phyloP scores from a whole-genome alignment of 2,113 vertebrate species.

The Orientallactaga bullata region DNA sequence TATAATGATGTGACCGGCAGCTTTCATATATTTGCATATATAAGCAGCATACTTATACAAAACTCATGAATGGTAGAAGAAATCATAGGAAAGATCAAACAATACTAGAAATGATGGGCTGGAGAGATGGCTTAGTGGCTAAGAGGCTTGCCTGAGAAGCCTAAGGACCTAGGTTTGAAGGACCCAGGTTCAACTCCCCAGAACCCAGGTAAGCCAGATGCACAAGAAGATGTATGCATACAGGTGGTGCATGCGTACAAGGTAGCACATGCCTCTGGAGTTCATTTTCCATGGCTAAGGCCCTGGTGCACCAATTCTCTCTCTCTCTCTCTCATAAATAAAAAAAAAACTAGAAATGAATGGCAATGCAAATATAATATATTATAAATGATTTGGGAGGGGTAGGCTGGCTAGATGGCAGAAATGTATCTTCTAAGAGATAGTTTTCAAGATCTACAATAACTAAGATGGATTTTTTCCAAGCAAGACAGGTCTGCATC shows the following conservation, averaged over 20 bases:
- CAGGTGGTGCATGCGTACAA: too few relatives aligned
- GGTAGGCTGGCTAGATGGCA: not conserved
- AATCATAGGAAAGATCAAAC: not conserved
- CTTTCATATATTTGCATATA: conserved; percentile 1
- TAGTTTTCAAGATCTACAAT: not conserved
- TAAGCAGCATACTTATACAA: not conserved
- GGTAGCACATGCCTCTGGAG: too few relatives aligned
- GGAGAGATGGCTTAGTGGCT: too few relatives aligned
- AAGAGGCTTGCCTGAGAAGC: too few relatives aligned
- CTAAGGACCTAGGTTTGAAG: too few relatives aligned
- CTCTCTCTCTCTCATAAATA: too few relatives aligned
- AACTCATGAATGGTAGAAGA: not conserved
- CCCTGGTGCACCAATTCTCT: too few relatives aligned
- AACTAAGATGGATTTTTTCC: not conserved
- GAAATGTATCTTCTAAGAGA: not conserved
- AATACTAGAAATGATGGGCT: not conserved
- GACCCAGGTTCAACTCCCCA: too few relatives aligned
- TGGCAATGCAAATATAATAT: not conserved
- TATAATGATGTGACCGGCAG: conserved; percentile 8
- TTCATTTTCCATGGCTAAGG: too few relatives aligned
- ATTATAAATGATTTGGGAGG: not conserved
- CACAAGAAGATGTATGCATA: too few relatives aligned
- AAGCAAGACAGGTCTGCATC: not conserved
- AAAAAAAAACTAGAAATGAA: conserved; percentile 2
- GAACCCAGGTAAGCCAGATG: too few relatives aligned